These are phyloP conservation scores for Dexiosoma caninum DNA, from an alignment of 2,888 invertebrate species.

Conservation along the genomic window DNA sequence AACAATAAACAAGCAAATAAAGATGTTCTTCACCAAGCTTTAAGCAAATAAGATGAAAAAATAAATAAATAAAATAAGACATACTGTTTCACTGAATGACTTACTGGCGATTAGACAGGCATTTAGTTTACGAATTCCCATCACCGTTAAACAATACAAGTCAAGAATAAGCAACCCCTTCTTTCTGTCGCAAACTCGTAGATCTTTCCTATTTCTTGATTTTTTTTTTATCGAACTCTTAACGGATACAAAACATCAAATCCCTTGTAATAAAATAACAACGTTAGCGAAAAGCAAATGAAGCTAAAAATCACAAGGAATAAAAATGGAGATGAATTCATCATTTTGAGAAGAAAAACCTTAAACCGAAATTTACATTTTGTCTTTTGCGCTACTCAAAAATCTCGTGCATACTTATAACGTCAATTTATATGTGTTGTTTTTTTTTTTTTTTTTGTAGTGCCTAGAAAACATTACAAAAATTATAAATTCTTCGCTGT, in stretches of 20 bases:
- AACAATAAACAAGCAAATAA: slow-evolving; percentile 49
- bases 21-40: slow-evolving; percentile 43
- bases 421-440: too few relatives aligned
- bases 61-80: background rate
- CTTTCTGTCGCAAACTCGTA: background rate
- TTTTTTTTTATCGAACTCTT: background rate
- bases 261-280: slow-evolving; percentile 53
- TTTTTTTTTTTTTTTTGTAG: too few relatives aligned
- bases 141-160: background rate
- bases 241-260: slow-evolving; percentile 29
- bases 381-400: background rate
- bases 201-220: background rate
- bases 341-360: slow-evolving; percentile 17
- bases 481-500: too few relatives aligned
- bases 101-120: slow-evolving; percentile 1
- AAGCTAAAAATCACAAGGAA: slow-evolving; percentile 31
- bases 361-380: slow-evolving; percentile 32
- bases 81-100: slow-evolving; percentile 25
- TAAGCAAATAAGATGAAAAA: slow-evolving; percentile 43
- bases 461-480: too few relatives aligned
- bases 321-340: slow-evolving; percentile 36
- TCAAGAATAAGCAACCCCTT: slow-evolving; percentile 8
- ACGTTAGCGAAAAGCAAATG: slow-evolving; percentile 43
- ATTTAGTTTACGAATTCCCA: background rate
- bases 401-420: background rate